Base-by-base conservation (phyloP, 1,140 invertebrate species). In the Panagrolaimus sp. region DNA sequence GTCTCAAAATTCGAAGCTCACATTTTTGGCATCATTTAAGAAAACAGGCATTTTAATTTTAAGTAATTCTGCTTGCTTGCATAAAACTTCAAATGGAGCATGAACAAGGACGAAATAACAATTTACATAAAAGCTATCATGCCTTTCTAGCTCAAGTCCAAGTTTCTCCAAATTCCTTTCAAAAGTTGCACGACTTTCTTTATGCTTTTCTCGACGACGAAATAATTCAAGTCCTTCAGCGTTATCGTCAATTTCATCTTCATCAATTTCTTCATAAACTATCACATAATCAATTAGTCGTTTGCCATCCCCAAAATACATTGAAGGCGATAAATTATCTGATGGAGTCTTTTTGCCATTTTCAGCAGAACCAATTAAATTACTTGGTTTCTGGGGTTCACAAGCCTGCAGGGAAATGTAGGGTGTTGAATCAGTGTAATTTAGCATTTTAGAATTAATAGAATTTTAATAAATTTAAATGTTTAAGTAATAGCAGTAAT, bases 11-110 rank as follows among this genome's bases (percentile, higher is more conserved):
- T n/a, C n/a, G n/a, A n/a, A n/a, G n/a, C 12, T 43, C 28, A 71
- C 80, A 67, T 68, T 81, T 48, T 70, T 71, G 71, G 91, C 88
- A 85, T 91, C 81, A 48, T 82, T 81, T 63, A 77, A 89, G 87
- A 91, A 92, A 88, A 97, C 93, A 15, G 94, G 93, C 90, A 96
- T 91, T 84, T 93, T 88, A 32, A 97, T 87, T 83, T 94, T 94
- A 75, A 96, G 87, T 76, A 96, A 90, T 86, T 97, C 94, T 65
- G 91, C 90, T 85, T 96, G 96, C 76, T 91, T 88, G 73, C 89
- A 88, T 55, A 97, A 84, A 6, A 97, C 91, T 81, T 90, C 87
- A 78, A 88, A 86, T 0, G 94, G 91, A 4, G 91, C 91, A 84
- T 95, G 91, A 71, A 96, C 88, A n/a, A 82, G 73, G 5, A 82